A percentile compares a stretch with the other conserved stretches of the same genome.
Evolutionary conservation across 2,113 vertebrate species (phyloP).

Genomic region (Myiozetetes cayanensis): DNA sequence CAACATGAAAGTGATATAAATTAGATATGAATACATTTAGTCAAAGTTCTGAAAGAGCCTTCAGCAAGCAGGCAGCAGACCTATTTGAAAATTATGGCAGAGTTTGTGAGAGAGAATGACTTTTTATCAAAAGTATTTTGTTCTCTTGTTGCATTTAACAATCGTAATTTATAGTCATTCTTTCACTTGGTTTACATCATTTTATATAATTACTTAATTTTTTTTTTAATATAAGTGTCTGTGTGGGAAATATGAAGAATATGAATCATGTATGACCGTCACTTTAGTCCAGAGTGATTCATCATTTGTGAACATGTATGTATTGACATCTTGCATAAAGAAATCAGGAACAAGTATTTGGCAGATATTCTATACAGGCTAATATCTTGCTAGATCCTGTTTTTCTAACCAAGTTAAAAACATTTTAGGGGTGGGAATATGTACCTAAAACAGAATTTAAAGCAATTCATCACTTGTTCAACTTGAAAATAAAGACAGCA

Average conservation of each 20-base stretch:
- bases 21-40: not conserved
- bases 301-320: not conserved
- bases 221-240: not conserved
- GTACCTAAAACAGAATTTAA: not conserved
- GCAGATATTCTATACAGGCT: not conserved
- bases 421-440: not conserved
- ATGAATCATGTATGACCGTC: not conserved
- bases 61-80: not conserved
- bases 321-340: not conserved
- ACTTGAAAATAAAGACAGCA: not conserved
- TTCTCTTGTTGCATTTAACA: not conserved
- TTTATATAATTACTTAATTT: not conserved
- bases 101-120: not conserved
- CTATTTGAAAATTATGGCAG: not conserved
- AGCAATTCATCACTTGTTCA: not conserved
- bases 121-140: conserved; percentile 9
- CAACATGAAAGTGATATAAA: not conserved
- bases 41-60: not conserved
- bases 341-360: not conserved
- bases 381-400: not conserved
- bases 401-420: not conserved
- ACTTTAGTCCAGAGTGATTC: not conserved
- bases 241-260: not conserved
- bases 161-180: not conserved
- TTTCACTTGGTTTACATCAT: not conserved